Base-by-base conservation (phyloP, 2,797 vertebrate genomes). In the Cossypha dichroa region DNA sequence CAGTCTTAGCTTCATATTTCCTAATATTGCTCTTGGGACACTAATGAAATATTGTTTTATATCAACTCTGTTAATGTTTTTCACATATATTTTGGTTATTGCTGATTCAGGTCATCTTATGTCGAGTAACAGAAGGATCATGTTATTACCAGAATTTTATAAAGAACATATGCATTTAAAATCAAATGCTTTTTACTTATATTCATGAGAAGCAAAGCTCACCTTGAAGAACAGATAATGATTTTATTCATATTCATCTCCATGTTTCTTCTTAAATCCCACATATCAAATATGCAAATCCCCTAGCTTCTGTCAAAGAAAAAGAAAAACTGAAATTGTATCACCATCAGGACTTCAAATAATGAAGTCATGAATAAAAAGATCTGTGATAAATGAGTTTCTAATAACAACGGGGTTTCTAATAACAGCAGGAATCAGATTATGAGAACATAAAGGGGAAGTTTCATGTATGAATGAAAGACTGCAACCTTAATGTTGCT, bases 231-330 rank as follows among this genome's bases (percentile, higher is more conserved):
- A 64, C 19, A 88, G 76, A 90, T 91, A 95, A 96, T 92, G 54
- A 90, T 85, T 92, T 89, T 96, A 76, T 93, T 96, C 88, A 56
- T 87, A 93, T 97, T 94, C 88, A 83, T 91, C 90, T 85, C 84
- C 93, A 85, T 85, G 83, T 90, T 95, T 84, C 83, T 85, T 52
- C 38, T 74, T 76, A 94, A 96, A 95, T 94, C 90, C 84, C 56
- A 79, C 70, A 77, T 77, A 95, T 89, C 81, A 91, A 89, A 82
- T 93, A 93, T 95, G 95, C 49, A 96, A 96, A 97, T 96, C 84
- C 84, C n/a, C 28, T 51, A 49, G 74, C 74, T 95, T 92, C 84
- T 77, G 75, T 60, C 38, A 94, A 94, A 82, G 92, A 88, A 83
- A 86, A 91, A 85, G 72, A 66, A 93, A 94, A 84, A 69, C 41